Conservation (phyloP, 1,140 invertebrate genomes). For the Neodiprion fabricii region DNA sequence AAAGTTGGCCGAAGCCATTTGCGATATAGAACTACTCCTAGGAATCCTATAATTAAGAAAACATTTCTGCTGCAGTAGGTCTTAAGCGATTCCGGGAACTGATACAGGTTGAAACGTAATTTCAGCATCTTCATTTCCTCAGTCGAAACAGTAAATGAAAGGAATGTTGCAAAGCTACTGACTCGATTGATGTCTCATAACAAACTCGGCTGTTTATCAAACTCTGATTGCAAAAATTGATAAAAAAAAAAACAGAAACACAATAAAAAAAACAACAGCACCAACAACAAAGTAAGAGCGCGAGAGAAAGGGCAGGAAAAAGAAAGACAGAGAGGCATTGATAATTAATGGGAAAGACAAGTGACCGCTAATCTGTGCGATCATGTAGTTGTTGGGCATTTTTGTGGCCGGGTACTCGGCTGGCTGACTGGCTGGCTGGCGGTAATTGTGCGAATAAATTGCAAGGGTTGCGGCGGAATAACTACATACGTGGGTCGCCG, state of each 20-base stretch:
- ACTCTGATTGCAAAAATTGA: background rate
- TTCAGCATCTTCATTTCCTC: no score
- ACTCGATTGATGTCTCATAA: background rate
- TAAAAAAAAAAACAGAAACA: background rate
- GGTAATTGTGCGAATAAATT: conserved; percentile 48
- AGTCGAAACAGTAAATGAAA: no score
- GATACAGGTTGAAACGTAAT: no score
- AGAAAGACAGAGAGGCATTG: background rate
- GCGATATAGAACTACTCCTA: no score
- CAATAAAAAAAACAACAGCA: background rate
- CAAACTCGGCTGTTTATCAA: background rate
- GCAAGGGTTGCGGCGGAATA: conserved; percentile 34
- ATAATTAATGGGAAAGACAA: conserved; percentile 49
- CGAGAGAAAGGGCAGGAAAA: background rate
- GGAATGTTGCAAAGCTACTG: no score
- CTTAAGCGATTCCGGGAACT: no score
- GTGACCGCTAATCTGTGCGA: conserved; percentile 47
- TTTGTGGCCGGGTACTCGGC: conserved; percentile 37
- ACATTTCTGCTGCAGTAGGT: no score
- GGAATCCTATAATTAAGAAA: no score
- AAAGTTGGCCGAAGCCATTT: no score
- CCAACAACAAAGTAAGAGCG: background rate
- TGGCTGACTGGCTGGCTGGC: conserved; percentile 30
- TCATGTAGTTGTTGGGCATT: conserved; percentile 39
- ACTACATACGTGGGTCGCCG: conserved; percentile 30